Evolutionary conservation across 2,797 vertebrate genomes (phyloP).

Genomic region (Meda fulgida): DNA sequence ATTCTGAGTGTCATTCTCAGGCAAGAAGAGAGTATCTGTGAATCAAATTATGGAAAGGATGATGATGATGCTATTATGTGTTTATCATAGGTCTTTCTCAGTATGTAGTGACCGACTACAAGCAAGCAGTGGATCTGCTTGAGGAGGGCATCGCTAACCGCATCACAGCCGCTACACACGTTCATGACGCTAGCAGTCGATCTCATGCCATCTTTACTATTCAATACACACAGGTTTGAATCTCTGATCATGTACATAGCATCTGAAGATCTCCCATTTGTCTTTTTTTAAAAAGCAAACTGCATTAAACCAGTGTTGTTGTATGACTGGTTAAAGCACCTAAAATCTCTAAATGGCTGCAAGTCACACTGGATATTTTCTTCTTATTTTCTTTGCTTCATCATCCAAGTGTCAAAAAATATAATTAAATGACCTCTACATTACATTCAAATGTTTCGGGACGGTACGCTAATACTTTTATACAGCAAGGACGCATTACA

Average conservation of each 20-base stretch:
- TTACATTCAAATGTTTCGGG: background rate
- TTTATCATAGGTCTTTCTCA: conserved; percentile 88
- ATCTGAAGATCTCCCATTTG: background rate
- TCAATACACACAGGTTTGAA: conserved; percentile 91
- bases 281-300: background rate
- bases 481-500: background rate
- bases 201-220: conserved; percentile 98
- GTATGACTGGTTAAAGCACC: background rate
- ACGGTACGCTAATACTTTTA: background rate
- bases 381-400: too few species aligned
- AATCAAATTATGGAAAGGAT: conserved; percentile 8
- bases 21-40: conserved; percentile 6
- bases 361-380: background rate
- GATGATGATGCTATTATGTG: conserved; percentile 9
- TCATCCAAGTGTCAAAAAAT: background rate
- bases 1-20: background rate
- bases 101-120: conserved; percentile 90
- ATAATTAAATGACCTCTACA: background rate
- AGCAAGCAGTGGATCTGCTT: conserved; percentile 90
- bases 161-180: conserved; percentile 95
- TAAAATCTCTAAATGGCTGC: background rate
- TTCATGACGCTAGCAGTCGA: conserved; percentile 97
- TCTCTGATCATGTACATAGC: conserved; percentile 3
- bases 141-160: conserved; percentile 95
- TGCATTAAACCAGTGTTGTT: background rate